Evolutionary conservation across 2,888 invertebrate species (phyloP).

Genomic region (Clivina fossor): DNA sequence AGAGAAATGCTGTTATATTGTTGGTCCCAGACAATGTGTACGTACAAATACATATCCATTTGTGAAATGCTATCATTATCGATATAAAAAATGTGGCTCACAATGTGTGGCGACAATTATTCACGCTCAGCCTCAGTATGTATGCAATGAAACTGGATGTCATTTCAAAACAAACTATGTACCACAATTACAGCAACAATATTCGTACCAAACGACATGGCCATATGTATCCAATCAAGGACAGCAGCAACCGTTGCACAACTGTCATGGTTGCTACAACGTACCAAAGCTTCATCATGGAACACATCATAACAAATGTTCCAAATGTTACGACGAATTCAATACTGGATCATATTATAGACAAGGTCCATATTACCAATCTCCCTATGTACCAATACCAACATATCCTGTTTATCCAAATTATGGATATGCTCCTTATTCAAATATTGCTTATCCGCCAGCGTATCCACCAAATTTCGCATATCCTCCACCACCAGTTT

Average conservation of each 20-base stretch:
- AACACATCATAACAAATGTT: constrained; percentile 7
- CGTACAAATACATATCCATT: constrained; percentile 44
- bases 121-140: constrained; percentile 47
- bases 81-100: constrained; percentile 46
- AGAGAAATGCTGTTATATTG: constrained; percentile 48
- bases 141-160: constrained; percentile 42
- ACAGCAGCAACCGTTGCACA: constrained; percentile 26
- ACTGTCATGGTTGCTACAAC: constrained; percentile 50
- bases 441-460: no score
- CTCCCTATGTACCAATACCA: constrained; percentile 9
- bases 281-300: no score
- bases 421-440: no score
- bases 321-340: constrained; percentile 48
- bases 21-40: constrained; percentile 51
- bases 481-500: no score
- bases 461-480: no score
- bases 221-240: no score
- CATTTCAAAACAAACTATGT: constrained; percentile 47
- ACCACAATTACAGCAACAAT: constrained; percentile 49
- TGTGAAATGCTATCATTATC: constrained; percentile 48
- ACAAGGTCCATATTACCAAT: constrained; percentile 49
- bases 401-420: constrained; percentile 29
- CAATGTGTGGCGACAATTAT: constrained; percentile 49
- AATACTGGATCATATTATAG: constrained; percentile 45
- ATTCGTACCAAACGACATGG: constrained; percentile 52